Base-by-base conservation (phyloP, 2,113 vertebrate species). In the Salvelinus namaycush region DNA sequence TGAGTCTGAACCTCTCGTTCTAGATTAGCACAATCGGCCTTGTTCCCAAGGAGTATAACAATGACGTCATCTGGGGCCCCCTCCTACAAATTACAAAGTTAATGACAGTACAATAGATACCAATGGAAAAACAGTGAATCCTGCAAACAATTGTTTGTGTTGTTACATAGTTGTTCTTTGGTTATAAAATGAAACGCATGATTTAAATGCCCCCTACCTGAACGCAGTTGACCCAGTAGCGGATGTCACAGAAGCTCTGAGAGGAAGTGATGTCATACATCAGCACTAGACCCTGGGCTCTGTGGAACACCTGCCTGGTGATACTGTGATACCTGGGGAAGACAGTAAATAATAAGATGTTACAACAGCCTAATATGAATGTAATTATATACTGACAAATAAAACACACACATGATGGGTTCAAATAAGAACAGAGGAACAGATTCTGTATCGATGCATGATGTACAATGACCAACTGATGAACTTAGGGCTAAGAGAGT, bases 191-290 rank as follows among this genome's bases (percentile, higher is more conserved):
- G 3, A 54, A 54, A 54, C 4, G 51, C 16, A 18, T 18, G 27
- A 39, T 69, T 69, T 16, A 22, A 44, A 69, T 69, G 20, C 14
- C 66, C 49, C 70, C 8, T 89, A 98, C 97, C 95, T 94, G 92
- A 84, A 99, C 90, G 74, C 94, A 96, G 77, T 84, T 81, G 14
- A 96, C 90, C 97, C 97, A 99, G 90, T 96, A 96, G 65, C 77
- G 87, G 68, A 98, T 89, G 0, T 94, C 89, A 0, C 66, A 74
- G 67, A 98, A 99, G 79, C 94, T 97, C 1, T 83, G 51, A 29
- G 75, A 73, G 1, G 92, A 96, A 1, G 96, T 95, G 88, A 98
- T 66, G 18, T 99, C 97, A 0, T 99, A 99, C 97, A 99, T 97
- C 84, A 99, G 84, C 71, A 98, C 91, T 31, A 97, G 91, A 0